Base-by-base conservation (phyloP, 2,888 invertebrate species). In the Plebejus argus region DNA sequence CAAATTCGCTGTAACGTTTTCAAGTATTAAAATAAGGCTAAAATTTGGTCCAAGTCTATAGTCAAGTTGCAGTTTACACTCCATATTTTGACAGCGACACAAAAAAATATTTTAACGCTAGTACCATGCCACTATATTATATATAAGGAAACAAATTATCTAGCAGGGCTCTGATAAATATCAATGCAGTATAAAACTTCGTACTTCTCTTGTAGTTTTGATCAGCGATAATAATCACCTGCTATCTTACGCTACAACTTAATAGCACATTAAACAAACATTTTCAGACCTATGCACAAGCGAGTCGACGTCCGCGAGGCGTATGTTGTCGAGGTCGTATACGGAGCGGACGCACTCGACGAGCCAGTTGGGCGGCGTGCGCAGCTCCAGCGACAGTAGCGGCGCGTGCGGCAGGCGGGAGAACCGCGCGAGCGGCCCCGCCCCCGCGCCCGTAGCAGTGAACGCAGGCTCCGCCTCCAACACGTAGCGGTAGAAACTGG, bases 251-350 rank as follows among this genome's bases (percentile, higher is more conserved):
- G 49, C 3, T 18, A 5, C 53, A 53, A 18, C 53, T 53, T 5
- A 49, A 4, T 15, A 49, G 15, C 15, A 49, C 49, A 49, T 15
- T 4, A 15, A 49, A 39, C 28, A 28, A 28, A 28, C 28, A 28
- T 3, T 5, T 53, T 18, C 53, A 53, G 18, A 96, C 96, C 97
- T 97, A 85, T 98, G 97, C 3, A 98, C 97, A 0, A 97, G 96
- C 45, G 97, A 97, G 70, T 98, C 97, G 12, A 99, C 98, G 89
- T 99, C 98, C 80, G 98, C 97, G 80, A 99, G 93, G 79, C 98
- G 96, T 80, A 99, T 99, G 87, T 99, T 99, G 89, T 99, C 99
- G 83, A 99, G 95, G 93, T 99, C 99, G 89, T 99, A 98, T 0
- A 98, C 97, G 6, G 99, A 98, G 82, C 96, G 95, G 76, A 99